Evolutionary conservation across 2,888 invertebrate species (phyloP), one percentile per base, ranked within the genome.

Genomic region (Hyppa rectilinea): DNA sequence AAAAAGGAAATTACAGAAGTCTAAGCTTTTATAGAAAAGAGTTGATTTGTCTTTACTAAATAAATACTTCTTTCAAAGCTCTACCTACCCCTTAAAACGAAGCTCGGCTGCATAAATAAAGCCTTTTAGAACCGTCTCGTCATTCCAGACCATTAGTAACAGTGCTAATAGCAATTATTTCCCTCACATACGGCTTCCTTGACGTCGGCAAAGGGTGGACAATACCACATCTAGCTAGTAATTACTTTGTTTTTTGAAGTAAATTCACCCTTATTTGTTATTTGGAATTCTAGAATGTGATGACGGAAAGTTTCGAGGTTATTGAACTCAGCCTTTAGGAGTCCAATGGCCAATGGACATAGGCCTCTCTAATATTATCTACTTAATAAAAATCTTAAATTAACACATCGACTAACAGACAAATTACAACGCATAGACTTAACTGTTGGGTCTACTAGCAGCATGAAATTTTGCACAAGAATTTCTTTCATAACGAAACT

Each of bases 121-220:
- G 12, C 64, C 26, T 70, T 65, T 31, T 45, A 29, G 36, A 59
- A 34, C 29, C 10, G 58, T 68, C 26, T 60, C 40, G 59, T 64
- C 49, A 76, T 74, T 71, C 40, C 63, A 52, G 45, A 66, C 73
- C 64, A 79, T 82, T 82, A 79, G 71, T 58, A 68, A 76, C 58
- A 66, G 71, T 64, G 67, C 43, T 62, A 61, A 60, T 61, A 71
- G 66, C 70, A 81, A 82, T 82, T 82, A 82, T 75, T 75, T 71
- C 63, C 29, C 40, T 43, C 26, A n/a, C 12, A 29, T 84, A 80
- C 10, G 85, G 83, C 70, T 84, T 83, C 83, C 29, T 26, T 72
- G 72, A 61, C 68, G 78, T 71, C 67, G 61, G 60, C 36, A 36
- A 38, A 66, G 72, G 55, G 58, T 64, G 50, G 47, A 49, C 60